phyloP scores from a whole-genome alignment of 2,888 invertebrate genomes.

The Nymphalis urticae region DNA sequence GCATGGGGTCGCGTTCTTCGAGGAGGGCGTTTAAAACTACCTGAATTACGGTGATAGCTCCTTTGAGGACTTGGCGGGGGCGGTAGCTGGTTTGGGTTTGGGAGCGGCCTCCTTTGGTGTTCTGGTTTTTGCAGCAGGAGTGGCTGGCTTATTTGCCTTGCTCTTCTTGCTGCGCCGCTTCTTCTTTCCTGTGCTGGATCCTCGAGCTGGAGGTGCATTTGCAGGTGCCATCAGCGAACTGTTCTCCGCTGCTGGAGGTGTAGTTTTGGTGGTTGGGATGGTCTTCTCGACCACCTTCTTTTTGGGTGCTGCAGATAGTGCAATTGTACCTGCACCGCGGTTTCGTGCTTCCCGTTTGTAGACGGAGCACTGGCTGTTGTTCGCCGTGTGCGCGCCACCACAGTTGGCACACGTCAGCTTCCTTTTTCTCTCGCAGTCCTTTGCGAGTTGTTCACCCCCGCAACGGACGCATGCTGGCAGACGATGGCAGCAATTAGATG shows the following conservation, averaged over 20 bases:
- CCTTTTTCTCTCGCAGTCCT: constrained; percentile 27
- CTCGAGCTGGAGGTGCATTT: neutral
- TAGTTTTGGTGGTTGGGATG: neutral
- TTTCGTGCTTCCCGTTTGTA: too few relatives aligned
- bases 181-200: neutral
- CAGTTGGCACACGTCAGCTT: constrained; percentile 33
- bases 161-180: neutral
- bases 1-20: neutral
- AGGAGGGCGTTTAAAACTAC: neutral
- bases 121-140: neutral
- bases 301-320: neutral
- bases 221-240: neutral
- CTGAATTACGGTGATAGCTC: neutral
- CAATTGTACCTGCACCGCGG: too few relatives aligned
- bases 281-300: fast-evolving
- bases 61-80: neutral
- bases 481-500: constrained; percentile 28
- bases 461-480: constrained; percentile 17
- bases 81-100: too few relatives aligned
- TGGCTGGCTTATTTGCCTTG: neutral
- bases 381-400: too few relatives aligned
- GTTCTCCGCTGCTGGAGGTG: too few relatives aligned
- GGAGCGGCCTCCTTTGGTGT: neutral
- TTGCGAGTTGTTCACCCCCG: constrained; percentile 20
- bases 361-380: too few relatives aligned